A percentile compares a stretch with the other conserved stretches of the same genome.
Evolutionary conservation across 2,113 vertebrate genomes (phyloP).

Genomic region (Podarcis cretensis): DNA sequence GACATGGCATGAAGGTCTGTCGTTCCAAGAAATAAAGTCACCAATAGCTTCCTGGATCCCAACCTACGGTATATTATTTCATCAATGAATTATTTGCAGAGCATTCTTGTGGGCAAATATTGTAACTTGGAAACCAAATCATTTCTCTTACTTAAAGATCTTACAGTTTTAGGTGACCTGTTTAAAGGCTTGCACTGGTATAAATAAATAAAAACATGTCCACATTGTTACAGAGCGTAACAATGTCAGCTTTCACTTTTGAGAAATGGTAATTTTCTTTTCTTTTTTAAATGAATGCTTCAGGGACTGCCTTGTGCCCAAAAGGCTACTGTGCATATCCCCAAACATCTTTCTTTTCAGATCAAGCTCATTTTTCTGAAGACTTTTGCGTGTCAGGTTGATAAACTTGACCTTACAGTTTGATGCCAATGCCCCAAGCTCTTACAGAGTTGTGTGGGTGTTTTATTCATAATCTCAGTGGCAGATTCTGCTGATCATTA

Average conservation of each 20-base stretch:
- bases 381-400: not conserved
- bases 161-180: not conserved
- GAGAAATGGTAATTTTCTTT: not conserved
- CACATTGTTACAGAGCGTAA: not conserved
- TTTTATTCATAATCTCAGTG: not conserved
- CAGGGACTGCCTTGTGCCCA: not conserved
- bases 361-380: not conserved
- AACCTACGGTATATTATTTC: not conserved
- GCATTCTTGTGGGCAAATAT: not conserved
- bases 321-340: not conserved
- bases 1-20: too few species aligned
- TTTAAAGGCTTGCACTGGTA: not conserved
- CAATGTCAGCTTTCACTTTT: not conserved
- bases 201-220: not conserved
- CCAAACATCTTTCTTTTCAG: not conserved
- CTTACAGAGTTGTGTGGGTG: not conserved
- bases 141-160: not conserved
- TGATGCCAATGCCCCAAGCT: not conserved
- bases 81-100: not conserved
- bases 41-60: too few species aligned
- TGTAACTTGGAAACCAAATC: not conserved
- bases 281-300: not conserved
- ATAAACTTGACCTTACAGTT: not conserved
- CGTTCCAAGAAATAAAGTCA: too few species aligned
- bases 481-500: not conserved